Evolutionary conservation across 92 coral and sea anemone species (phyloP), one percentile per base, ranked within the genome.

Genomic region (Epizoanthus scotinus): DNA sequence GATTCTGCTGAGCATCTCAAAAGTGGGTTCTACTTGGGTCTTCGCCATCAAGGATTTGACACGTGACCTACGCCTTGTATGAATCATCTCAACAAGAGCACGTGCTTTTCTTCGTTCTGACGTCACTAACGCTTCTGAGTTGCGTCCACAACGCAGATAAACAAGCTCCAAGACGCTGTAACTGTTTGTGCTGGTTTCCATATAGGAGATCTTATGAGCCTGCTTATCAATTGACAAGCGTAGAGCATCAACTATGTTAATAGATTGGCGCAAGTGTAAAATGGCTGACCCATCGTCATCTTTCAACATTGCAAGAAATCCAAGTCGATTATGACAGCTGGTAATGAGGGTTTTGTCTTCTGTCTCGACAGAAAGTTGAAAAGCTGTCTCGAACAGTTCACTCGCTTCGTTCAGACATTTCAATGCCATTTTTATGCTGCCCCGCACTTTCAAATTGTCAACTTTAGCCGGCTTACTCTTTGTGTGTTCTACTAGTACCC

Each of bases 61-160:
- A 24, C 38, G 42, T 70, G 78, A 27, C 47, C 12, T 7, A 38
- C 57, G 21, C n/a, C 61, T 29, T 5, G 64, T 47, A 15, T 72
- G 63, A 27, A 72, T 72, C 78, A 72, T 55, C 63, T 72, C 78
- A 55, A 72, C 20, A 19, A 72, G 57, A 27, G 78, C 78, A 54
- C 78, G 78, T 53, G 78, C 78, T 54, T 29, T 53, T 18, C 78
- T 72, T 72, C 50, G 78, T n/a, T 72, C 78, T 27, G 78, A 72
- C 42, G 78, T 72, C 24, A 54, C 78, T 9, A 72, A 49, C 19
- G 78, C 78, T 31, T 72, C 78, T 13, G 31, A 18, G 17, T 10
- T 8, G 63, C 65, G 78, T 0, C 27, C 52, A 10, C 53, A 73
- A 0, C 12, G 15, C 5, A 73, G 24, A 13, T 73, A 73, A 19